Evolutionary conservation across 2,113 vertebrate species (phyloP), one percentile per base, ranked within the genome.

Genomic region (Glaucidium brasilianum): DNA sequence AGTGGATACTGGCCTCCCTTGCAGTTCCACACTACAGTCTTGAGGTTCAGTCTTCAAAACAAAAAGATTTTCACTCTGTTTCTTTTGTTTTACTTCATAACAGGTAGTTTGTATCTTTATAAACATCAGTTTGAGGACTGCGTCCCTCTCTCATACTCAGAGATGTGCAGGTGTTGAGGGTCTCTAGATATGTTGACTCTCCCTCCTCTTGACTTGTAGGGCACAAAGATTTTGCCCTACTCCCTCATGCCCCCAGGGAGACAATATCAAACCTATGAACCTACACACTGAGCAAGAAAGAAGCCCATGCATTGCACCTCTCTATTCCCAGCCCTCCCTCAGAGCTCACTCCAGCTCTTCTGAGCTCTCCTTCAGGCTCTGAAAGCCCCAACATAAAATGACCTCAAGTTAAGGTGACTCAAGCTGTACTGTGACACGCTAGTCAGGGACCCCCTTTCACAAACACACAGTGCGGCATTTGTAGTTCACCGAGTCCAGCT

Each of bases 301-400:
- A 15, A 60, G 35, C 50, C 37, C 11, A 12, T 7, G 45, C 45
- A 5, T 14, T 35, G 37, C n/a, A 49, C 9, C 17, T 66, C 20
- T 22, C 49, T 41, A 0, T 19, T 39, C 62, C 62, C 73, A 71
- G 60, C 27, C n/a, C 16, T 73, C 49, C 43, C 37, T 52, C 39
- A 11, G 32, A 43, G 30, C 49, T 90, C 32, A 8, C 45, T 19
- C 14, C 45, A 43, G 80, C 32, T 71, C 62, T 79, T 41, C 37
- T 27, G 30, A 66, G 83, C 37, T 49, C 34, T 74, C 32, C 37
- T 34, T 34, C 52, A 56, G 75, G 21, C 66, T 52, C 41, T 12
- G 55, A 45, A 50, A 67, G 9, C 18, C 37, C 50, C 0, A 0
- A 16, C 5, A 47, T 35, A 29, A 2, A n/a, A 29, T 7, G n/a